Conservation (phyloP, 2,888 invertebrate species). For the Anarsia innoxiella region DNA sequence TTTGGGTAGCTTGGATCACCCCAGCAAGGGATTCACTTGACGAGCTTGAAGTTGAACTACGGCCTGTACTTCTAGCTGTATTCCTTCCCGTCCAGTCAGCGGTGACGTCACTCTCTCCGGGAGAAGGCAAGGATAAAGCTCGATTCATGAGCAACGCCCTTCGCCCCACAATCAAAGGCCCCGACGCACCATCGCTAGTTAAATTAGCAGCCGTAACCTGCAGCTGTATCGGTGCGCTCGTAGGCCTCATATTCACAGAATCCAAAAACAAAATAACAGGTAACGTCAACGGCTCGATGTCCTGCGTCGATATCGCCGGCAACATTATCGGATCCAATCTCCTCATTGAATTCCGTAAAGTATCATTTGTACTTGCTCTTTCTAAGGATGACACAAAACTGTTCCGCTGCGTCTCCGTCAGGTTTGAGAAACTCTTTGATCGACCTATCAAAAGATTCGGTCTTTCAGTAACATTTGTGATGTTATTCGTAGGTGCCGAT, state of each 20-base stretch:
- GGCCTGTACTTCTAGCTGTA: constrained; percentile 48
- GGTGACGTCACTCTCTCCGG: constrained; percentile 58
- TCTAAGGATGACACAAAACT: constrained; percentile 40
- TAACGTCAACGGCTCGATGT: constrained; percentile 54
- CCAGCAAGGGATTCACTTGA: constrained; percentile 56
- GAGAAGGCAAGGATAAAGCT: constrained; percentile 58
- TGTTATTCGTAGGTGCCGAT: constrained; percentile 34
- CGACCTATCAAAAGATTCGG: constrained; percentile 38
- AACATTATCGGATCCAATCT: constrained; percentile 61
- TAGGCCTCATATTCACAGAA: constrained; percentile 62
- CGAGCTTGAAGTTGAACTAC: constrained; percentile 59
- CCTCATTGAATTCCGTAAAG: constrained; percentile 61
- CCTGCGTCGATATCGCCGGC: constrained; percentile 50
- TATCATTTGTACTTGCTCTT: constrained; percentile 47
- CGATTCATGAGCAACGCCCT: constrained; percentile 62
- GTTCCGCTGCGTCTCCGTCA: constrained; percentile 42
- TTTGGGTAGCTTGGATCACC: constrained; percentile 35
- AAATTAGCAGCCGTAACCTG: constrained; percentile 65
- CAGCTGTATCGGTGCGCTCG: constrained; percentile 64
- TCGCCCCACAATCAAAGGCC: constrained; percentile 61
- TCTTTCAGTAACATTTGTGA: constrained; percentile 34
- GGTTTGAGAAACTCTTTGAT: constrained; percentile 61
- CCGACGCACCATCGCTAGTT: constrained; percentile 55
- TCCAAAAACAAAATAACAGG: constrained; percentile 67
- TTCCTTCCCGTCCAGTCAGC: constrained; percentile 58